Evolutionary conservation across 2,797 vertebrate genomes (phyloP).

Genomic region (Salarias fasciatus): DNA sequence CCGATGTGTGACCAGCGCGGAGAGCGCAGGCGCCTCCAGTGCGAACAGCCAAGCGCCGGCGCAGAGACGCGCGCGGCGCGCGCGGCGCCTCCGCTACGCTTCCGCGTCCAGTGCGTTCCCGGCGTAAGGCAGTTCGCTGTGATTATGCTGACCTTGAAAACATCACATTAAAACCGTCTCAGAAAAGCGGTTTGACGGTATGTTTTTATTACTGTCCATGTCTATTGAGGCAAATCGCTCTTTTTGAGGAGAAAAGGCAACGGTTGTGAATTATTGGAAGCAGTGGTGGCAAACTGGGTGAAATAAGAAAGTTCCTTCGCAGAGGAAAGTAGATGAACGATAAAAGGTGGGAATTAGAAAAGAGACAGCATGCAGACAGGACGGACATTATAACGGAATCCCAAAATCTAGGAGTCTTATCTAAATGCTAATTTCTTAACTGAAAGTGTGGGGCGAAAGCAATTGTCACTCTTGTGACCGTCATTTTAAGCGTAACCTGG

Average conservation of each 20-base stretch:
- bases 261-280: conserved; percentile 16
- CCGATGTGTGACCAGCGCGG: no score
- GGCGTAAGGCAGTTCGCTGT: conserved; percentile 5
- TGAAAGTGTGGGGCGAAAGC: conserved; percentile 11
- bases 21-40: no score
- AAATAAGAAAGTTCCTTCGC: conserved; percentile 23
- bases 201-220: conserved; percentile 17
- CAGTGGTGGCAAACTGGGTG: conserved; percentile 19
- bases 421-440: conserved; percentile 55
- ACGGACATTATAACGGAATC: conserved; percentile 23
- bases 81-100: no score
- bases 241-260: conserved; percentile 16
- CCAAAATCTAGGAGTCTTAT: conserved; percentile 51
- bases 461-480: conserved; percentile 8
- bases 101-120: no score
- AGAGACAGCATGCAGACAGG: conserved; percentile 1
- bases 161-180: conserved; percentile 13
- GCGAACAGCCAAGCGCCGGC: no score
- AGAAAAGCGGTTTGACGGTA: background rate
- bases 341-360: conserved; percentile 36
- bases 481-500: conserved; percentile 16
- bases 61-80: no score
- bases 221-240: conserved; percentile 8
- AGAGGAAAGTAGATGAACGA: conserved; percentile 16
- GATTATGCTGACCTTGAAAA: conserved; percentile 28